Evolutionary conservation across 2,888 invertebrate species (phyloP).

Genomic region (Drosophila anceps): DNA sequence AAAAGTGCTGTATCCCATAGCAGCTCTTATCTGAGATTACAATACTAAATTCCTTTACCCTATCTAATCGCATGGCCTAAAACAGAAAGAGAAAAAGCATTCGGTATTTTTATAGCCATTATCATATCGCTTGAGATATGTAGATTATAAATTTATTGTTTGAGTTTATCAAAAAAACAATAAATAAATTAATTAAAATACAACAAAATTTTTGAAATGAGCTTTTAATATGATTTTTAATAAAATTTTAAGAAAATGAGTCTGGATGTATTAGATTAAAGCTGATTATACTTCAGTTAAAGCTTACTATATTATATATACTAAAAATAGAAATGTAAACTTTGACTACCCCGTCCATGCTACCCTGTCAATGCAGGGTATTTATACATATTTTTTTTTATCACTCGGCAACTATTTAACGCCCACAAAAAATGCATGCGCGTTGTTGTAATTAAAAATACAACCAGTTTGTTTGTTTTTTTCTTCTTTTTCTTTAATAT

Average conservation of each 20-base stretch:
- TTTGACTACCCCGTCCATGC: neutral
- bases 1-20: neutral
- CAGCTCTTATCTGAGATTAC: conserved; percentile 14
- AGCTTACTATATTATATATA: neutral
- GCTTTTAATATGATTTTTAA: neutral
- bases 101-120: conserved; percentile 3
- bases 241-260: neutral
- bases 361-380: neutral
- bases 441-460: conserved; percentile 62
- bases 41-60: conserved; percentile 18
- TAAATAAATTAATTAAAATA: neutral
- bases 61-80: conserved; percentile 36
- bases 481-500: conserved; percentile 6
- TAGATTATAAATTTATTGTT: neutral
- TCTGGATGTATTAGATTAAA: no score
- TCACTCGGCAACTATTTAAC: conserved; percentile 40
- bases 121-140: conserved; percentile 12
- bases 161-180: neutral
- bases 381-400: conserved; percentile 8
- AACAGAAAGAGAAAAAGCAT: neutral
- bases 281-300: neutral
- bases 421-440: conserved; percentile 54
- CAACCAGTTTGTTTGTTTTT: conserved; percentile 33
- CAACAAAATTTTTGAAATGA: neutral
- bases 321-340: neutral